phyloP scores from a whole-genome alignment of 1,140 invertebrate genomes.

The Drosophila miranda region DNA sequence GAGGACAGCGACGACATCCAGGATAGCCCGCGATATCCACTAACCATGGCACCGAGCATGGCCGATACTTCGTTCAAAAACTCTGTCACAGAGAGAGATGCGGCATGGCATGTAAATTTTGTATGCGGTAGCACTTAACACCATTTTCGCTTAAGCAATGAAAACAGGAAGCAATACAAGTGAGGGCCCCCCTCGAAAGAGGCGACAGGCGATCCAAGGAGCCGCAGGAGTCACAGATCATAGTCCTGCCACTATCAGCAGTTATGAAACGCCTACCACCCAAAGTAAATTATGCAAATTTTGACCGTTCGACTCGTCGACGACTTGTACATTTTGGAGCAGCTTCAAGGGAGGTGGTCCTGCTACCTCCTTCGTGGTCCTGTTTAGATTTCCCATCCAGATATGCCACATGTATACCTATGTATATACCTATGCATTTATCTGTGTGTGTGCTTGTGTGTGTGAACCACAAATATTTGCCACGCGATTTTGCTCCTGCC shows the following conservation, averaged over 20 bases:
- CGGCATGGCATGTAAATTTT: conserved; percentile 73
- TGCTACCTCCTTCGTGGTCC: conserved; percentile 5
- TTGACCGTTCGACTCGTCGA: conserved; percentile 55
- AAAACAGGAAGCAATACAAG: conserved; percentile 49
- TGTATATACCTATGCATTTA: conserved; percentile 4
- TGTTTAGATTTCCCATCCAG: conserved; percentile 61
- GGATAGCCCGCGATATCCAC: conserved; percentile 25
- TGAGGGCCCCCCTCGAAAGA: not conserved
- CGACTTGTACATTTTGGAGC: conserved; percentile 74
- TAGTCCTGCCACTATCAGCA: conserved; percentile 33
- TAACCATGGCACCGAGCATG: conserved; percentile 46
- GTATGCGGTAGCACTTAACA: conserved; percentile 80
- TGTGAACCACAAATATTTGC: conserved; percentile 59
- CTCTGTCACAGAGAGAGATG: conserved; percentile 19
- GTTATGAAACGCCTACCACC: conserved; percentile 57
- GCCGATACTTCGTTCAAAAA: conserved; percentile 73
- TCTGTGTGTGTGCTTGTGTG: not conserved
- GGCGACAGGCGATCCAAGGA: no score
- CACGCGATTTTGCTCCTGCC: conserved; percentile 6
- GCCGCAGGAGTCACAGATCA: conserved; percentile 28
- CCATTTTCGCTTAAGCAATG: conserved; percentile 75
- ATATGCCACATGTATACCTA: conserved; percentile 50
- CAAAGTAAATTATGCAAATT: conserved; percentile 78
- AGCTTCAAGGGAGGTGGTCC: conserved; percentile 1
- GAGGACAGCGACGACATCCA: conserved; percentile 14